Evolutionary conservation across 2,797 vertebrate genomes (phyloP).

Genomic region (Tympanoctomys barrerae): DNA sequence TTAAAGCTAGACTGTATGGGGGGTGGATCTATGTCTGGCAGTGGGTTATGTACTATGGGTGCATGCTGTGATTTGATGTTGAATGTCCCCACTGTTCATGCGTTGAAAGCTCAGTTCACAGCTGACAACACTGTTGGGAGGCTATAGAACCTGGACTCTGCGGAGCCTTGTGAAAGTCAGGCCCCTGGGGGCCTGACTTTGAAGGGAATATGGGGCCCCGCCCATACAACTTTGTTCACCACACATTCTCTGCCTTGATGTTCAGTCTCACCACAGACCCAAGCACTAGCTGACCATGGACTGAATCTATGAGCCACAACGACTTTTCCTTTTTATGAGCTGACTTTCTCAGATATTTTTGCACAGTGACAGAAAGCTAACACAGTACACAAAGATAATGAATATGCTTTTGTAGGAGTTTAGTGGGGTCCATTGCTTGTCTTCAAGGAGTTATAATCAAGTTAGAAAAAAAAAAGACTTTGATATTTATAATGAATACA

Average conservation of each 20-base stretch:
- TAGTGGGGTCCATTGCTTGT: not conserved
- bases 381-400: not conserved
- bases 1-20: not conserved
- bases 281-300: not conserved
- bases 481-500: not conserved
- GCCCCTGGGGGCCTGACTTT: not conserved
- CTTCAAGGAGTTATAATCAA: constrained; percentile 24
- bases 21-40: not conserved
- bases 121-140: not conserved
- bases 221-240: not conserved
- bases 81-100: not conserved
- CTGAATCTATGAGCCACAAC: not conserved
- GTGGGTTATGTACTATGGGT: not conserved
- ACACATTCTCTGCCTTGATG: not conserved
- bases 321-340: not conserved
- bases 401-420: not conserved
- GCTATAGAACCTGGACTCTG: not conserved
- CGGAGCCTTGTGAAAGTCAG: not conserved
- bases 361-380: not conserved
- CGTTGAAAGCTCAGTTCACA: not conserved
- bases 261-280: not conserved
- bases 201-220: not conserved
- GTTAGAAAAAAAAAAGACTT: not conserved
- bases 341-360: not conserved
- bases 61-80: not conserved